Base-by-base conservation (phyloP, 2,113 vertebrate genomes). In the Pycnonotus jocosus region DNA sequence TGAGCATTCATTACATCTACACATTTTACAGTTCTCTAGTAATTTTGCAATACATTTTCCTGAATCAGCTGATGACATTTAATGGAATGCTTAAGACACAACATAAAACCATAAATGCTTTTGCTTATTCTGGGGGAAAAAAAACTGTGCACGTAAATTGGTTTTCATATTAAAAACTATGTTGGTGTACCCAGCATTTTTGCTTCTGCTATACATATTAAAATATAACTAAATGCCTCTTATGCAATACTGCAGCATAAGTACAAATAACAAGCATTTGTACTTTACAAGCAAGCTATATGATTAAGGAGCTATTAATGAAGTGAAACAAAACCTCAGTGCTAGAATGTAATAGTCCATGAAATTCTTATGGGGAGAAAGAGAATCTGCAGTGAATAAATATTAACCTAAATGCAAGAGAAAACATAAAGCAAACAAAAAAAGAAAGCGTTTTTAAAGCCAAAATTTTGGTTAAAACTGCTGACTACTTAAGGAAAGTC, bases 261-360 rank as follows among this genome's bases (percentile, higher is more conserved):
- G 94, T 98, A 98, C 97, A 97, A 97, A 98, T 97, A 98, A 97
- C 96, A 98, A 97, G 95, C 95, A 62, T 97, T 97, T 97, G 86
- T 96, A 97, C 96, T 98, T 97, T 97, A 98, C 90, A 97, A 97
- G 98, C 96, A 96, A 97, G 97, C 96, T 97, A 95, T 96, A 97
- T 98, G 98, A 98, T 98, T 98, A 98, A 98, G 98, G 98, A 97
- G 95, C 96, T 98, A 97, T 98, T 98, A 99, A 99, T 98, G 98
- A 98, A 98, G 93, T 97, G 98, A 98, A 99, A 98, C 98, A 98
- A 98, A 98, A 98, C 97, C 95, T 96, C 76, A 93, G 89, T 93
- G 95, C 96, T 97, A 94, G 96, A 97, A 98, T 93, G 96, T 98
- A 98, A 98, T 98, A 97, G 98, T 97, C 98, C 97, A 96, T 98